A percentile compares a stretch with the other conserved stretches of the same genome.
Evolutionary conservation across 2,797 vertebrate species (phyloP).

Genomic region (Amazona finschi): DNA sequence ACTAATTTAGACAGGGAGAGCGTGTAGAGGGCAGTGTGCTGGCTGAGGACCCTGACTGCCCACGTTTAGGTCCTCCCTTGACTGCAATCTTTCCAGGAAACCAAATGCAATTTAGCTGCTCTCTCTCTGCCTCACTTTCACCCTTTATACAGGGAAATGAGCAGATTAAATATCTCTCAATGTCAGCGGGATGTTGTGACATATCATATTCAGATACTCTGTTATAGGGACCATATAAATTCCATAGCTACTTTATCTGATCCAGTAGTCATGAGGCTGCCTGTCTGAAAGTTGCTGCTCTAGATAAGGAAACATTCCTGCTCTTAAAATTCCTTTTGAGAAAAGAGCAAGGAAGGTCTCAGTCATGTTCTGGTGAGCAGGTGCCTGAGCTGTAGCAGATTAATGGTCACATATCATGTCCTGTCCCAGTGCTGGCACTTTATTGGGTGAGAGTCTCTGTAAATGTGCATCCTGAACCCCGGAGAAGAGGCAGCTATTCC

Average conservation of each 20-base stretch:
- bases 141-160: background rate
- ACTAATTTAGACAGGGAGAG: too few relatives aligned
- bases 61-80: background rate
- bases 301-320: constrained; percentile 53
- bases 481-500: background rate
- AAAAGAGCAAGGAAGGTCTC: background rate
- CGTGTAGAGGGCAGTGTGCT: background rate
- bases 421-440: background rate
- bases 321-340: constrained; percentile 15
- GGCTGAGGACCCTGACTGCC: background rate
- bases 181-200: background rate
- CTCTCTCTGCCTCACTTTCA: background rate
- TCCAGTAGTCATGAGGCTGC: constrained; percentile 35
- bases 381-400: background rate
- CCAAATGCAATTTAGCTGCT: background rate
- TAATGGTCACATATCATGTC: background rate
- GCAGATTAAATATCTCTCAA: background rate
- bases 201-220: constrained; percentile 2
- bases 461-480: fast-evolving
- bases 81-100: background rate
- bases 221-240: constrained; percentile 48
- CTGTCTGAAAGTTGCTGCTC: constrained; percentile 30
- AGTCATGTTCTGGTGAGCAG: constrained; percentile 35
- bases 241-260: constrained; percentile 55
- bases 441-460: background rate